Conservation (phyloP, 2,888 invertebrate species). For the Acleris literana region DNA sequence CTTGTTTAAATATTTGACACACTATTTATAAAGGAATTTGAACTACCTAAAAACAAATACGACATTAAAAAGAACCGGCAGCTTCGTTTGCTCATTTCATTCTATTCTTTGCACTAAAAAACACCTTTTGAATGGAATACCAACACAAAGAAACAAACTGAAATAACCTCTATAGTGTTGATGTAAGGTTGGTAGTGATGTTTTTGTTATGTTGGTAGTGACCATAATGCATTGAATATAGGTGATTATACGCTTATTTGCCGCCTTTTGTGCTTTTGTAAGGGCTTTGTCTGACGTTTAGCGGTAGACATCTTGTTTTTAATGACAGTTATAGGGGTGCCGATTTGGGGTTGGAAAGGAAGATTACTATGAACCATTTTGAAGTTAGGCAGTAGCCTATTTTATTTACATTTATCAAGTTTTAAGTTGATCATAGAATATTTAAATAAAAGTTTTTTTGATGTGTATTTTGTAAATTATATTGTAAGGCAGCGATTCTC, state of each 20-base stretch:
- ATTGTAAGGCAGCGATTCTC: no score
- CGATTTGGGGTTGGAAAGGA: constrained; percentile 28
- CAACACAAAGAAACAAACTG: constrained; percentile 7
- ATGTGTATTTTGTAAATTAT: no score
- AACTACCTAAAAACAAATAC: constrained; percentile 35
- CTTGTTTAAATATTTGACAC: constrained; percentile 35
- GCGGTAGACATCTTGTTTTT: constrained; percentile 42
- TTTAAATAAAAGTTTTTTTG: no score
- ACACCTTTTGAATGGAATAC: constrained; percentile 36
- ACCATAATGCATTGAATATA: constrained; percentile 33
- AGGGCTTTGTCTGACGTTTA: constrained; percentile 39
- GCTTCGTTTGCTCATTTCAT: constrained; percentile 44
- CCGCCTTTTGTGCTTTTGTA: constrained; percentile 34
- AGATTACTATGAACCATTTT: not conserved
- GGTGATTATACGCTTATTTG: constrained; percentile 43
- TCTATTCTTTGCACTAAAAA: constrained; percentile 43
- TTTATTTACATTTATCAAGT: no score
- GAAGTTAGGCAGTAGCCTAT: not conserved
- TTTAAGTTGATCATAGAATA: no score
- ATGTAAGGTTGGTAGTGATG: constrained; percentile 16
- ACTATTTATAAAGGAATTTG: constrained; percentile 37
- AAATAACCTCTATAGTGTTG: constrained; percentile 16
- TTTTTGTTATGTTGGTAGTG: constrained; percentile 25
- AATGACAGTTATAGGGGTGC: constrained; percentile 39
- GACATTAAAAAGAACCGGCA: constrained; percentile 34